Evolutionary conservation across 2,113 vertebrate genomes (phyloP), one percentile per base, ranked within the genome.

Genomic region (Salminus brasiliensis): DNA sequence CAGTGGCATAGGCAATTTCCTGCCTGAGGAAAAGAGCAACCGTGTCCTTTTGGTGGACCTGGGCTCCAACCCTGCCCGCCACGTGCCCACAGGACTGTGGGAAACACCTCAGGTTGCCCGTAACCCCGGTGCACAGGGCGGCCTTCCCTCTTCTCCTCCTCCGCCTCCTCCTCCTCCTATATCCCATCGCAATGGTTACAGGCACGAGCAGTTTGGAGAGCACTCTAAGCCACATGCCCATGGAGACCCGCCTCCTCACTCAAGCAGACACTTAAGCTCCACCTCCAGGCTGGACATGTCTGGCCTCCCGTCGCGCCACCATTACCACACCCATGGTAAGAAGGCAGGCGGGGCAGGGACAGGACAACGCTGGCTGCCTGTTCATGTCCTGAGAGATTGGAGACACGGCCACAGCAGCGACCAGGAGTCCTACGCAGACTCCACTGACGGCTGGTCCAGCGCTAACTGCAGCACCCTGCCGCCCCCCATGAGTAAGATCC

Each of bases 401-500:
- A 87, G 90, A 53, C 95, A 95, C 0, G 96, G 95, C 0, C 92
- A 91, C 30, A 91, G 92, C 79, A 99, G 98, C 0, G 98, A 99
- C 86, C 98, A 99, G 91, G 98, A 99, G 89, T 99, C 98, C 0
- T 98, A 97, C 80, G 96, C 97, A 0, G 98, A 99, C 86, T 99
- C 98, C 53, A 99, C 98, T 0, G 98, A 99, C 0, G 98, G 98
- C 32, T 97, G 97, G 97, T 99, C 98, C 0, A 98, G 97, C 0
- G 90, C 97, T 1, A 99, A 99, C 90, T 99, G 97, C 45, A 95
- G 97, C 79, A 99, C 97, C 0, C 94, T 99, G 77, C 98, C 98
- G 1, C 98, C 98, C 0, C 98, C 98, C 34, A 99, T 99, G 98
- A 99, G 27, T 83, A 99, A 99, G 90, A 99, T 99, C 65, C 98